These are phyloP conservation scores for Drosophila fungiperda DNA, from an alignment of 2,888 invertebrate genomes.

Conservation along the genomic window DNA sequence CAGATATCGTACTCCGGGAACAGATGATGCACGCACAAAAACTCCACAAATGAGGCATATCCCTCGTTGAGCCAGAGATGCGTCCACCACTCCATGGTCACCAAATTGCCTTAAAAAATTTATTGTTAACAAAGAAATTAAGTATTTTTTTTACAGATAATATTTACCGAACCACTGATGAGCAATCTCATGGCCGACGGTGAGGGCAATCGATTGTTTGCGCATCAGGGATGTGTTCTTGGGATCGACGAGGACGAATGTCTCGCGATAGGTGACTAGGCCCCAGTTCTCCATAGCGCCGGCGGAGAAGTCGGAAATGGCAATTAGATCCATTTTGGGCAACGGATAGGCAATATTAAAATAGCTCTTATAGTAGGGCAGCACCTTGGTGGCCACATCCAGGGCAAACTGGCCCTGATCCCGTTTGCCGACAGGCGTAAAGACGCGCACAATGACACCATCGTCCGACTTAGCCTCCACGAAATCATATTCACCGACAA, in stretches of 20 bases:
- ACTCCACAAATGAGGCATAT: slow-evolving; percentile 98
- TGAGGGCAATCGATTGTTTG: slow-evolving; percentile 94
- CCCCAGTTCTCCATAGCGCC: slow-evolving; percentile 99
- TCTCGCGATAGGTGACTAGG: slow-evolving; percentile 95
- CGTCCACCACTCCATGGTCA: slow-evolving; percentile 99
- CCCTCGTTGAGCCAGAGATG: slow-evolving; percentile 98
- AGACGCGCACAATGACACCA: slow-evolving; percentile 92
- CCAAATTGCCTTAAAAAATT: slow-evolving; percentile 88
- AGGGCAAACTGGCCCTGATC: slow-evolving; percentile 96
- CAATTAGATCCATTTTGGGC: slow-evolving; percentile 98
- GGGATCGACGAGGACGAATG: slow-evolving; percentile 95
- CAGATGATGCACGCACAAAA: slow-evolving; percentile 95
- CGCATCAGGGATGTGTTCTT: slow-evolving; percentile 94
- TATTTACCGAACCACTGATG: slow-evolving; percentile 97
- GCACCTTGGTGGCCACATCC: slow-evolving; percentile 95
- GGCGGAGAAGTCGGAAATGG: slow-evolving; percentile 97
- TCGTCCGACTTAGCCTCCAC: slow-evolving; percentile 94
- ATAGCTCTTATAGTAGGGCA: slow-evolving; percentile 97
- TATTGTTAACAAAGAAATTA: neutral
- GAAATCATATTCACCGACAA: slow-evolving; percentile 97
- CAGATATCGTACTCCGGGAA: slow-evolving; percentile 99
- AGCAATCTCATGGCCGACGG: slow-evolving; percentile 96
- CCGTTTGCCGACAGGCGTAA: slow-evolving; percentile 95
- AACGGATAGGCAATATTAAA: slow-evolving; percentile 97
- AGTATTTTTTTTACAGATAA: neutral